phyloP scores from a whole-genome alignment of 1,140 invertebrate species.

The Sarcophaga peregrina region DNA sequence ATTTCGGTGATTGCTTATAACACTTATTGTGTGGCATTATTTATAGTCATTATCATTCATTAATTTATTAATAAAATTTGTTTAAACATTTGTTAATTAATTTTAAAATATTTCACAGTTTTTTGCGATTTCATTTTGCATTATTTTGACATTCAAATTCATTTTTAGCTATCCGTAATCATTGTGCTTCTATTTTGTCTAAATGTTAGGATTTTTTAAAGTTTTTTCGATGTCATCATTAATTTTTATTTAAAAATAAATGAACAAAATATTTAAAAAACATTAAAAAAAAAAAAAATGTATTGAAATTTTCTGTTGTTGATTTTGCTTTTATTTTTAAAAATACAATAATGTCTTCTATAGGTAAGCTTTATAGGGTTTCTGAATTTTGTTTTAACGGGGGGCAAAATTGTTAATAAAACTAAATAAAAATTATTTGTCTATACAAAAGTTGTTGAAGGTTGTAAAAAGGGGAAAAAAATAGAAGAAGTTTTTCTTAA shows the following conservation, averaged over 20 bases:
- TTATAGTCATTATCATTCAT: background rate
- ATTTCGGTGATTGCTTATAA: background rate
- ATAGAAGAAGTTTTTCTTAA: too few species aligned
- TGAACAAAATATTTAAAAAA: background rate
- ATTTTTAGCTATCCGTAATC: background rate
- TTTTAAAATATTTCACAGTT: background rate
- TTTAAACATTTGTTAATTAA: background rate
- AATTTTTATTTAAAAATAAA: constrained; percentile 11
- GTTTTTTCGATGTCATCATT: background rate
- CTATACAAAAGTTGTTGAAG: too few species aligned
- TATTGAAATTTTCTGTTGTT: too few species aligned
- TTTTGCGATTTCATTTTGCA: background rate
- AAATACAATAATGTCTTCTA: too few species aligned
- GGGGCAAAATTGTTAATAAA: too few species aligned
- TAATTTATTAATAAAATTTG: constrained; percentile 3
- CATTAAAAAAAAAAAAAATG: background rate
- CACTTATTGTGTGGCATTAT: background rate
- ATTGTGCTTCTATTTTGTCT: background rate
- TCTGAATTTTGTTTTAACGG: too few species aligned
- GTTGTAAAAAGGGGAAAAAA: too few species aligned
- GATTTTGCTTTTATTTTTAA: too few species aligned
- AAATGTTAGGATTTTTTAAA: background rate
- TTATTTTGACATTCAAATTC: constrained; percentile 37
- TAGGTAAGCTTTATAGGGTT: too few species aligned
- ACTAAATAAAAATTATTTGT: too few species aligned